Evolutionary conservation across 2,797 vertebrate genomes (phyloP).

Genomic region (Odontamblyopus rebecca): DNA sequence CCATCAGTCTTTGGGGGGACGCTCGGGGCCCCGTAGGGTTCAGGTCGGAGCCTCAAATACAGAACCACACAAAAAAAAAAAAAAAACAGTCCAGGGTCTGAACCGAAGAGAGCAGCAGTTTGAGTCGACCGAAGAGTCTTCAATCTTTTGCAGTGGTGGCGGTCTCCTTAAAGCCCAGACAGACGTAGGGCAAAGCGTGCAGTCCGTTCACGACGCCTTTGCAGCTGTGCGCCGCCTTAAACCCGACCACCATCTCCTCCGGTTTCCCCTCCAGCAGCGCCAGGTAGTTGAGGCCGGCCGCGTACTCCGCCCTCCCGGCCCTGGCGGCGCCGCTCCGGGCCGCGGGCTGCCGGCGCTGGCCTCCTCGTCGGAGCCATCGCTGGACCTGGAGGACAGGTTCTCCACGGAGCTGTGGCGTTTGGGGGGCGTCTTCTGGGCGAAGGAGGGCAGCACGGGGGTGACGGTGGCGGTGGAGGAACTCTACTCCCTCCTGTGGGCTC

Average conservation of each 20-base stretch:
- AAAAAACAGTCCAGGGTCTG: slow-evolving; percentile 9
- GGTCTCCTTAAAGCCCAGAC: slow-evolving; percentile 74
- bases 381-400: slow-evolving; percentile 85
- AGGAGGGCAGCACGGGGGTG: slow-evolving; percentile 83
- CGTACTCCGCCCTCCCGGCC: slow-evolving; percentile 69
- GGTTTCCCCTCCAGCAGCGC: slow-evolving; percentile 80
- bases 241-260: slow-evolving; percentile 64
- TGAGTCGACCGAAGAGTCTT: slow-evolving; percentile 36
- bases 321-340: slow-evolving; percentile 55
- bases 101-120: slow-evolving; percentile 53
- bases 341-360: slow-evolving; percentile 68
- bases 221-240: slow-evolving; percentile 72
- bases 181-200: slow-evolving; percentile 70
- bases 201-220: slow-evolving; percentile 74
- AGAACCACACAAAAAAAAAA: neutral
- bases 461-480: slow-evolving; percentile 83
- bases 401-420: slow-evolving; percentile 85
- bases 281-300: slow-evolving; percentile 88
- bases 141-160: slow-evolving; percentile 77
- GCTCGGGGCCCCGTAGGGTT: slow-evolving; percentile 40
- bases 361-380: slow-evolving; percentile 73
- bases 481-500: too few species aligned
- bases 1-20: slow-evolving; percentile 9
- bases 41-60: slow-evolving; percentile 16
- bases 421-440: slow-evolving; percentile 68